Percentiles rank a stretch among this genome's conserved stretches.
phyloP scores from a whole-genome alignment of 2,113 vertebrate species.

The Callospermophilus lateralis region DNA sequence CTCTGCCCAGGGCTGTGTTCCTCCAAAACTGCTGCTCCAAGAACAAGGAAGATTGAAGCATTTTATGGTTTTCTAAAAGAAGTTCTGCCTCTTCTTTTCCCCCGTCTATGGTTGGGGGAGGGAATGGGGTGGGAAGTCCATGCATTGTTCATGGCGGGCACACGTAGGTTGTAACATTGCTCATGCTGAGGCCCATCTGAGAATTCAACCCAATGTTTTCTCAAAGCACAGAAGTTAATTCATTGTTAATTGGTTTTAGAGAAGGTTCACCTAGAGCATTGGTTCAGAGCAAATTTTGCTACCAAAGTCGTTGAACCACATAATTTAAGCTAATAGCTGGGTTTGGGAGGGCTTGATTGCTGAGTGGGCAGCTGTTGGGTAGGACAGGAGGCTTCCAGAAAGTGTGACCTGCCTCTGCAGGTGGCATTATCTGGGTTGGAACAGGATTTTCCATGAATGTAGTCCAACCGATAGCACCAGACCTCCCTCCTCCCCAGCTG shows the following conservation, averaged over 20 bases:
- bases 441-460: background rate
- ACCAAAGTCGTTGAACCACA: constrained; percentile 54
- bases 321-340: constrained; percentile 59
- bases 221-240: constrained; percentile 65
- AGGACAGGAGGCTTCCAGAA: constrained; percentile 20
- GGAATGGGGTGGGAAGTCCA: no score
- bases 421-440: background rate
- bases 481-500: background rate
- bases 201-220: background rate
- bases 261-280: constrained; percentile 59
- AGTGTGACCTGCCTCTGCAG: background rate
- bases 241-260: constrained; percentile 64
- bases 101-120: background rate
- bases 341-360: background rate
- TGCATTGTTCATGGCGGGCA: no score
- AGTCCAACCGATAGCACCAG: fast-evolving
- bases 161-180: no score
- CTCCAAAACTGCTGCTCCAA: background rate
- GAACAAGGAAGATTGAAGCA: no score
- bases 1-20: background rate
- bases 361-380: background rate
- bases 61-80: background rate
- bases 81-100: background rate
- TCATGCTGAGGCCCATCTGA: background rate
- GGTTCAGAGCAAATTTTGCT: no score